phyloP scores from a whole-genome alignment of 37 sponge, comb jelly and placozoan genomes.

The Oscarella lobularis region DNA sequence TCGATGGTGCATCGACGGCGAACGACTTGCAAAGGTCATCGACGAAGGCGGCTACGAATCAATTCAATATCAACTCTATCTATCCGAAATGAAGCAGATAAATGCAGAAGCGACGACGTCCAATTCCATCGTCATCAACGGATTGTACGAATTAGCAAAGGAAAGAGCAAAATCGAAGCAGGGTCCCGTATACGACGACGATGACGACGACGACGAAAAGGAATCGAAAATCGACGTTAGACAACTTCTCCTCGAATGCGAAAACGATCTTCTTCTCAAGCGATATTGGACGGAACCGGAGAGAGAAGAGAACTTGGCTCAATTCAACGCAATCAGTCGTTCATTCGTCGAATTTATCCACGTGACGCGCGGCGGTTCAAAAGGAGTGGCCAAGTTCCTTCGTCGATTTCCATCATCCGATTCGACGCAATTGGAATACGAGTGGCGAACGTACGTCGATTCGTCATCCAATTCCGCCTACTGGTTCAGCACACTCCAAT shows the following conservation, averaged over 20 bases:
- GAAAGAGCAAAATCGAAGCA: not conserved
- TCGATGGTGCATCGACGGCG: too few relatives aligned
- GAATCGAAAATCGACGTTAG: not conserved
- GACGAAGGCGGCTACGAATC: not conserved
- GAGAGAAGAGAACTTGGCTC: not conserved
- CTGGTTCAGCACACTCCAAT: not conserved
- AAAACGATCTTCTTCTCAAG: not conserved
- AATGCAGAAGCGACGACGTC: not conserved
- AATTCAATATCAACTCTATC: not conserved
- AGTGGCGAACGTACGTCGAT: not conserved
- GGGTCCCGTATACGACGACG: not conserved
- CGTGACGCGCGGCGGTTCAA: conserved; percentile 3
- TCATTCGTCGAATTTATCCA: conserved; percentile 16
- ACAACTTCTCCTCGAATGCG: not conserved
- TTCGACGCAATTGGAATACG: not conserved
- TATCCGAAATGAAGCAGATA: not conserved
- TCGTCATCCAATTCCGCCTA: not conserved
- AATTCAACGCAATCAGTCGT: not conserved
- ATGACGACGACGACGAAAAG: not conserved
- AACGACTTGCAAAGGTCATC: not conserved
- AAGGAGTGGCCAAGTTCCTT: conserved; percentile 4
- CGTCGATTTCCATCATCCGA: too few relatives aligned
- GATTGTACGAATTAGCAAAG: not conserved
- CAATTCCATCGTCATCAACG: not conserved
- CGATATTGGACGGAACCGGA: not conserved